Evolutionary conservation across 2,888 invertebrate genomes (phyloP), one percentile per base, ranked within the genome.

Genomic region (Callyntrura guangdongensis): DNA sequence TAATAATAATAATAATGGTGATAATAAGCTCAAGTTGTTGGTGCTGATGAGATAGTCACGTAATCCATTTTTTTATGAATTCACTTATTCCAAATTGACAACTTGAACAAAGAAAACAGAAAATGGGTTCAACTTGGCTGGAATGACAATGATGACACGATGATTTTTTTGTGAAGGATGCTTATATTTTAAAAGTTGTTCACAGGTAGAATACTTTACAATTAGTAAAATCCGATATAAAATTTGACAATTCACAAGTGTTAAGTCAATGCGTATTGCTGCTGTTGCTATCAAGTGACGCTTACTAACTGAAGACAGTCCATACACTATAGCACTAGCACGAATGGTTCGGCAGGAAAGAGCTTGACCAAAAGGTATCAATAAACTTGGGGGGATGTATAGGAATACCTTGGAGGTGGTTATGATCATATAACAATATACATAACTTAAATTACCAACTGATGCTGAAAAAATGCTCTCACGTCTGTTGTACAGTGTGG

Each of bases 311-410:
- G 53, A 77, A 77, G 11, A 25, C 5, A 74, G 0, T 49, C 45
- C 74, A 49, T 49, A 14, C 74, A 74, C 49, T 69, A 53, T 53
- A 14, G 53, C 53, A 53, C 12, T 11, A 11, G 11, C 11, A 53
- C 64, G n/a, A n/a, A 17, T 77, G 9, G 77, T 6, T 49, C 25
- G 77, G n/a, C 17, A 25, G 74, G 74, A 17, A 74, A 79, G 17
- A 36, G 17, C 45, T 36, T 81, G 81, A 81, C 81, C 81, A 59
- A 36, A 81, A 77, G 45, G 81, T 81, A 81, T 81, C 81, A 61
- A 61, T 81, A 61, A 61, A 61, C 53, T 77, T 77, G 49, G 77
- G 14, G 8, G 47, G 14, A 20, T 61, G 61, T 22, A 61, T 56
- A 20, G 12, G 17, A 56, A 59, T 25, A 45, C 20, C 27, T 69